Conservation (phyloP, 2,888 invertebrate genomes). For the Drosophila nr. medialis region DNA sequence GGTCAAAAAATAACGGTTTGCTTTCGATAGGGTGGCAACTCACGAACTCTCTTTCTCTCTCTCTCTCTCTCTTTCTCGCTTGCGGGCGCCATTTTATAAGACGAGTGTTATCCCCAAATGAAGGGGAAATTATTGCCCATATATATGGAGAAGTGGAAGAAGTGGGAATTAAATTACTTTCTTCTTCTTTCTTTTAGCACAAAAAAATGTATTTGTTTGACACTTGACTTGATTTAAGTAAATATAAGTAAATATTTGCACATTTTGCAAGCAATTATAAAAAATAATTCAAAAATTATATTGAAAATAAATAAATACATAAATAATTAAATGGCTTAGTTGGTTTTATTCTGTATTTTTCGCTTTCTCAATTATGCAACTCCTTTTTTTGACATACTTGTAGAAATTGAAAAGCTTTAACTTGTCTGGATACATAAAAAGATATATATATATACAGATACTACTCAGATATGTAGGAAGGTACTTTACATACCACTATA, state of each 20-base stretch:
- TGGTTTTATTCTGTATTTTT: neutral
- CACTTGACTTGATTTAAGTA: neutral
- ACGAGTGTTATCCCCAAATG: neutral
- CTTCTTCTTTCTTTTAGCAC: neutral
- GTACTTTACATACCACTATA: neutral
- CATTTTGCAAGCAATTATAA: neutral
- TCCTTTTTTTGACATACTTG: neutral
- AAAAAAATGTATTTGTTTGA: neutral
- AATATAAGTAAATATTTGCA: neutral
- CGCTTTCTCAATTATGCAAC: neutral
- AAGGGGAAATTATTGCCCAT: neutral
- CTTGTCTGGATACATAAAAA: neutral
- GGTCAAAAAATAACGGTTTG: neutral
- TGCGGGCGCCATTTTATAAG: conserved; percentile 19
- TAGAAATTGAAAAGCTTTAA: neutral
- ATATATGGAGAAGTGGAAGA: neutral
- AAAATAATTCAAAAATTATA: no score
- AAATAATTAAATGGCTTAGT: neutral
- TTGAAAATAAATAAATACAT: neutral
- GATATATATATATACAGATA: neutral
- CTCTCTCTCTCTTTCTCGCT: neutral
- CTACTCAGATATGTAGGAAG: neutral
- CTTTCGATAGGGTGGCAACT: neutral
- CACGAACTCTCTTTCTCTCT: neutral
- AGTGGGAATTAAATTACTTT: neutral